Conservation (phyloP, 2,888 invertebrate species). For the Drosophila conformis region DNA sequence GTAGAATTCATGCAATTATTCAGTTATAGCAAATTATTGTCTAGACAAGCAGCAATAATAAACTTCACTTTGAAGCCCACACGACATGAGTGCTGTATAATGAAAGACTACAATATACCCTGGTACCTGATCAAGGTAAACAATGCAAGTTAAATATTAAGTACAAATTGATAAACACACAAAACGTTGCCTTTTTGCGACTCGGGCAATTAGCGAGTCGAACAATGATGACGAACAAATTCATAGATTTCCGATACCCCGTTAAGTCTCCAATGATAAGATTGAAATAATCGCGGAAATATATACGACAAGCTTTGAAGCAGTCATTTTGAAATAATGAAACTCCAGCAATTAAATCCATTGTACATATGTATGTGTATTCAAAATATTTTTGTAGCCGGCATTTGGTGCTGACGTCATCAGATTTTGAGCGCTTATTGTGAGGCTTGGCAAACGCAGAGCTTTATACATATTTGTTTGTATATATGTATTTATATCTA, state of each 20-base stretch:
- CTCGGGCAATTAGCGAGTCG: conserved; percentile 44
- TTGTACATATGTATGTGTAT: not conserved
- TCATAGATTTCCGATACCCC: conserved; percentile 2
- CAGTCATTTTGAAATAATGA: conserved; percentile 11
- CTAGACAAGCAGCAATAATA: conserved; percentile 23
- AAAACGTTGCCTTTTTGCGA: conserved; percentile 32
- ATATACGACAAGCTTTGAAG: conserved; percentile 18
- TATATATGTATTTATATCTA: not conserved
- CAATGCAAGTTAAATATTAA: conserved; percentile 12
- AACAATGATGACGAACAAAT: conserved; percentile 28
- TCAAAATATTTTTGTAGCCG: conserved; percentile 21
- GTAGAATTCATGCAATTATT: conserved; percentile 10
- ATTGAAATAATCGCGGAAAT: conserved; percentile 45
- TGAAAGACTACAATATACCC: conserved; percentile 16
- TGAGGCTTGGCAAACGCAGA: conserved; percentile 21
- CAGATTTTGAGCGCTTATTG: conserved; percentile 18
- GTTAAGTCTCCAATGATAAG: conserved; percentile 53
- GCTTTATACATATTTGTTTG: not conserved
- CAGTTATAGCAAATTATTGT: conserved; percentile 16
- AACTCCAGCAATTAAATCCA: conserved; percentile 11
- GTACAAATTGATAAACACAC: conserved; percentile 43
- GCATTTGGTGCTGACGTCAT: conserved; percentile 47
- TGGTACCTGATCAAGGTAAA: conserved; percentile 1
- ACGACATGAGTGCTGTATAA: not conserved
- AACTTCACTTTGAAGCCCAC: conserved; percentile 25